Base-by-base conservation (phyloP, 2,888 invertebrate species). In the Acrobasis suavella region DNA sequence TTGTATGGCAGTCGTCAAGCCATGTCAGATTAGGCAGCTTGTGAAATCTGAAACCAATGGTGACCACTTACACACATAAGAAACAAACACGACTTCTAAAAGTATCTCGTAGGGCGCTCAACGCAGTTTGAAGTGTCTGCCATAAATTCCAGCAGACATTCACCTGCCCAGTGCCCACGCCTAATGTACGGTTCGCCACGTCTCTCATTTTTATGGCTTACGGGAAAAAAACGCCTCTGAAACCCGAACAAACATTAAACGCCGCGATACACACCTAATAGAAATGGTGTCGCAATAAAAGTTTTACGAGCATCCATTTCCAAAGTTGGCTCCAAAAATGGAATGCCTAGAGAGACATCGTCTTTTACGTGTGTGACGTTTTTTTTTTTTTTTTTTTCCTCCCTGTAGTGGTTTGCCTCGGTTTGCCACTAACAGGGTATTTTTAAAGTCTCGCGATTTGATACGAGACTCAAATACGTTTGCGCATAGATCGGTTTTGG, bases 171-270 rank as follows among this genome's bases (percentile, higher is more conserved):
- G 46, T 50, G 52, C 22, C 51, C 15, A 46, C 52, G 52, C 10
- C 46, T 64, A 62, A 73, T 74, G 74, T 73, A 74, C 67, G 68
- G 67, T 56, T 60, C 22, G 12, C 59, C 22, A 39, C 38, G 50
- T 51, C 39, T 38, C 55, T 16, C 68, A 55, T 67, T 71, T 72
- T 75, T 74, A 74, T 62, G 68, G 64, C 60, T 55, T 46, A 22
- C 65, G 63, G 64, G 65, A 64, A 64, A 72, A 46, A 69, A 69
- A 68, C 58, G 62, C 64, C 60, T 67, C 65, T 58, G 60, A 66
- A 69, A 68, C 62, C 60, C 62, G 61, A 63, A 70, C 65, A 70
- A 62, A 60, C 69, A 71, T 74, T 72, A 70, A 72, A 72, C 56
- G 42, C 38, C 37, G 37, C 51, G 50, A 38, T 67, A 65, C 69